Base-by-base conservation (phyloP, 2,888 invertebrate species). In the Acholoe squamosa region DNA sequence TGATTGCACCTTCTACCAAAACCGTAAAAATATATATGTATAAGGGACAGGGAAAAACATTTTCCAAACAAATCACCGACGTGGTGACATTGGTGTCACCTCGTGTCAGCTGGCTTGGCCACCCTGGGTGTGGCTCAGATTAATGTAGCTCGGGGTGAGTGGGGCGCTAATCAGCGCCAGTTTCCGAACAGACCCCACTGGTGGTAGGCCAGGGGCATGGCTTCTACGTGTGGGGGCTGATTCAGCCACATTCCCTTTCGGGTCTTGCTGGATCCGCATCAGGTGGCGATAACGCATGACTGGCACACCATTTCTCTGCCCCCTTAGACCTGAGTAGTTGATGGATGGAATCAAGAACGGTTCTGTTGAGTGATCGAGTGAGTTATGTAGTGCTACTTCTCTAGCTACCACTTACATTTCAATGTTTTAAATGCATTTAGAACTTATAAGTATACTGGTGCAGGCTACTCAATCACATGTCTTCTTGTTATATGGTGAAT, bases 151-250 rank as follows among this genome's bases (percentile, higher is more conserved):
- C 7, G 86, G 86, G 3, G 86, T 86, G 54, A 86, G 52, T 19
- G 52, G 86, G 16, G 86, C 86, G 33, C 56, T 86, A 25, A 86
- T 86, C 52, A 86, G 52, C 25, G 86, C 28, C 56, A 86, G 86
- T 86, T 86, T 86, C 25, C 86, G 86, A 56, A 86, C 86, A 31
- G 86, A 86, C 56, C 86, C 86, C 28, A 86, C 86, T 14, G 86
- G 86, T 19, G 86, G 86, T 0, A 86, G 86, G 28, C 56, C 28
- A 25, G 86, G 31, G 56, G 28, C 54, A 28, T 14, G 28, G 84
- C 25, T 19, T 0, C 51, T 19, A 1, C n/a, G 22, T 33, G 84
- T 25, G n/a, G 43, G 12, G n/a, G 84, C 25, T 3, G 51, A 43
- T 12, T 19, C 52, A 51, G 84, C 19, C 10, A 19, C 52, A 31